Evolutionary conservation across 1,140 invertebrate species (phyloP), one percentile per base, ranked within the genome.

Genomic region (Dryas iulia): DNA sequence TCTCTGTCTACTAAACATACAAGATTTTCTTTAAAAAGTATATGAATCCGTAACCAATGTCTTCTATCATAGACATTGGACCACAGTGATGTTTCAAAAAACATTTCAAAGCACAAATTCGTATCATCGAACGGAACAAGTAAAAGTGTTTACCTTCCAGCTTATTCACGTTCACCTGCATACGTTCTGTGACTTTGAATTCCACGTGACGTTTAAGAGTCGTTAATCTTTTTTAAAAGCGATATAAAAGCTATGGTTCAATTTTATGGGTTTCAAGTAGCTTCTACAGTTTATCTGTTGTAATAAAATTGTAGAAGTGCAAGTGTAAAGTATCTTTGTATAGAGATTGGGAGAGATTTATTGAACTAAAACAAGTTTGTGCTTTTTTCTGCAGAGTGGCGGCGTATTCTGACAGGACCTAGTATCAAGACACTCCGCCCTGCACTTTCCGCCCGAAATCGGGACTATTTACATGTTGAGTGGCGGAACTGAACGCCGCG

Each of bases 101-200:
- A 47, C 8, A 21, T 47, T 47, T 47, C 39, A 47, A 47, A 14
- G 33, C n/a, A 35, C 4, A 21, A 47, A n/a, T n/a, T n/a, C 7
- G 39, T 47, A 21, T 18, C 56, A 28, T 59, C 28, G 31, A 59
- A 59, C 57, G 12, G 18, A 59, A 33, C 39, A 18, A 59, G 12
- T 14, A 59, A 26, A 31, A 31, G 30, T 31, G 61, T 63, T 63
- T 63, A 63, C 47, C 24, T 62, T 25, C 2, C 35, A 25, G 59
- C 47, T 54, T 28, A 54, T 53, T 54, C 61, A 33, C 61, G 39
- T 21, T 47, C 24, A 11, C n/a, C 21, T 52, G 24, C 14, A 58
- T 26, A 47, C 39, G 21, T 47, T 47, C 21, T 47, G 39, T 47
- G 14, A 47, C 39, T 47, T 47, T 47, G 39, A 47, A 47, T 47